Evolutionary conservation across 2,888 invertebrate species (phyloP).

Genomic region (Drosophila anceps): DNA sequence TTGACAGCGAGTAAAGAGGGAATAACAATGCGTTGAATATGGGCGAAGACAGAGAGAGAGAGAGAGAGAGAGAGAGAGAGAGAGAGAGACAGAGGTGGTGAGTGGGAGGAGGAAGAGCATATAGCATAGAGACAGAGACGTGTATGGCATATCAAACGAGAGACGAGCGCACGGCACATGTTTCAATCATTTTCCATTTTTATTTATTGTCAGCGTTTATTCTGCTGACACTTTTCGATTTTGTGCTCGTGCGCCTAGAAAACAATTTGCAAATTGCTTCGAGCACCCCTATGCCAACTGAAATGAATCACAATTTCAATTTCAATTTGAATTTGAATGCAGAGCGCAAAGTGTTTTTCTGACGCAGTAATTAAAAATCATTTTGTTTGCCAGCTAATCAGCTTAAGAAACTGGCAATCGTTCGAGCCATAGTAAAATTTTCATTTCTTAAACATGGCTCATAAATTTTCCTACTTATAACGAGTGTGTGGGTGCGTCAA

Average conservation of each 20-base stretch:
- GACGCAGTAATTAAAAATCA: conserved; percentile 74
- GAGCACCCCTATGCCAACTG: conserved; percentile 46
- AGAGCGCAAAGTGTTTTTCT: conserved; percentile 44
- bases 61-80: no score
- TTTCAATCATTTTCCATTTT: conserved; percentile 81
- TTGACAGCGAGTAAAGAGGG: conserved; percentile 62
- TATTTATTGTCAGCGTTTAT: conserved; percentile 66
- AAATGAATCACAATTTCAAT: conserved; percentile 55
- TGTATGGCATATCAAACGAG: conserved; percentile 71
- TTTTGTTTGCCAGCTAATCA: conserved; percentile 66
- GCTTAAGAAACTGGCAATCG: conserved; percentile 48
- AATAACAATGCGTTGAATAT: conserved; percentile 48
- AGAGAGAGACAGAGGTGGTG: no score
- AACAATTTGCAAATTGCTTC: conserved; percentile 77
- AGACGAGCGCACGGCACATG: conserved; percentile 66
- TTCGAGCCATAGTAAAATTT: conserved; percentile 27
- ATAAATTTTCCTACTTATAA: conserved; percentile 62
- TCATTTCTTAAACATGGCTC: conserved; percentile 71
- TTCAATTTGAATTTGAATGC: conserved; percentile 26
- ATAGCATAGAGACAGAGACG: conserved; percentile 44
- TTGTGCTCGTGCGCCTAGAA: conserved; percentile 68
- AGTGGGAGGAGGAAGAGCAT: conserved; percentile 7
- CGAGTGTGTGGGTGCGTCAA: conserved; percentile 50
- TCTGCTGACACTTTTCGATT: conserved; percentile 59
- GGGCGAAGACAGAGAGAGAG: neutral